Base-by-base conservation (phyloP, 2,113 vertebrate species). In the Urocitellus parryii region DNA sequence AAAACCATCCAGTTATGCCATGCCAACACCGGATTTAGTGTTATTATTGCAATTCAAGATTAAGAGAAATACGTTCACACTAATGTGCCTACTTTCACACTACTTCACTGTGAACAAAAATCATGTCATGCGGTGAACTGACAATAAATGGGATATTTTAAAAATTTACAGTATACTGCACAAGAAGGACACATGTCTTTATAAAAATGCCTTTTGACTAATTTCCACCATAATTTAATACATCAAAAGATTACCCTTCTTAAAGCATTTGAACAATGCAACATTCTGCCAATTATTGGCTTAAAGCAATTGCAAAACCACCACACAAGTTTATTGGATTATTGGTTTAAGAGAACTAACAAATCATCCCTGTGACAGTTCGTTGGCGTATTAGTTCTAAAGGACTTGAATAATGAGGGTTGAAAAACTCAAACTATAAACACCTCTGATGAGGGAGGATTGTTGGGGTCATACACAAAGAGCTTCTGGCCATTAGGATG, bases 381-480 rank as follows among this genome's bases (percentile, higher is more conserved):
- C 79, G 73, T 51, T 89, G 34, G 70, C 68, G 87, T 91, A n/a
- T 65, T 80, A 88, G 74, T 94, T 94, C 76, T 90, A 95, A 92
- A 95, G 56, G 37, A 90, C 76, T 87, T 93, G 76, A 77, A 90
- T 93, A 94, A 97, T 94, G 91, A 96, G 91, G 39, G 65, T 81
- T 91, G 65, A 88, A 95, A 91, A 88, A 91, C 3, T 27, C 39
- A 96, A 96, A 89, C 87, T 51, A 82, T 95, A 96, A 77, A 93
- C 84, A 99, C 98, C 99, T 99, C 99, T 90, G 99, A 99, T 16
- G 98, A 99, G 37, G 99, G 98, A 70, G 97, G 98, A 93, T 99
- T 98, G n/a, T 99, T 98, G 2, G 98, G 98, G 97, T 99, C 98
- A 1, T 97, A 92, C 72, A 91, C 12, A 0, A 99, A 7, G 2